Conservation (phyloP, 1,140 invertebrate species). For the Saccostrea glomerata region DNA sequence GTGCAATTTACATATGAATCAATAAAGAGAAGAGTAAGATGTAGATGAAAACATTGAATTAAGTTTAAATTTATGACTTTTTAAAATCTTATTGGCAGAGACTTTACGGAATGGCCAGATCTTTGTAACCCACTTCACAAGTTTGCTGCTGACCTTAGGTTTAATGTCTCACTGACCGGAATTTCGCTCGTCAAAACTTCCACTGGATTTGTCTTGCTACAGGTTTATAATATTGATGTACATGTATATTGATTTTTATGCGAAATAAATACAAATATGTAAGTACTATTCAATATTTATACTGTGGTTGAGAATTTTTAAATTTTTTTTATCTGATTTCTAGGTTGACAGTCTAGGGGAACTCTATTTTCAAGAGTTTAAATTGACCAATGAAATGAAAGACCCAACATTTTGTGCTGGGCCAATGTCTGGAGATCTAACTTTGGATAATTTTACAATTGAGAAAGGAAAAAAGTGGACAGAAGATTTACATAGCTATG, state of each 20-base stretch:
- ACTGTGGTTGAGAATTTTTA: background rate
- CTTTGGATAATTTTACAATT: conserved; percentile 15
- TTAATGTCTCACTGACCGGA: background rate
- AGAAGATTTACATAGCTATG: conserved; percentile 1
- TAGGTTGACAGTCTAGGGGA: conserved; percentile 60
- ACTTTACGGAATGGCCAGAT: conserved; percentile 50
- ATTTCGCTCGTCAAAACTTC: background rate
- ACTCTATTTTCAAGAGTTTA: conserved; percentile 57
- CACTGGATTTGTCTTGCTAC: background rate
- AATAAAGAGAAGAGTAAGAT: background rate
- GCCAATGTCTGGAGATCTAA: conserved; percentile 43
- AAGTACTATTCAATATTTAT: no score
- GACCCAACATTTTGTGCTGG: conserved; percentile 58
- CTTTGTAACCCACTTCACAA: conserved; percentile 45
- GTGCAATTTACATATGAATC: background rate
- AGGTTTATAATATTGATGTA: background rate
- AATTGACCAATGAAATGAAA: background rate
- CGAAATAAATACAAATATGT: no score
- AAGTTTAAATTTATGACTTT: background rate
- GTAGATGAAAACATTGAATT: background rate
- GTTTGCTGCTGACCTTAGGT: background rate
- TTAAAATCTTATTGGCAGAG: conserved; percentile 49
- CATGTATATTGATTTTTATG: background rate
- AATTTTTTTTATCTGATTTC: background rate
- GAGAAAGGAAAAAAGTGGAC: conserved; percentile 43